Percentiles rank a stretch among this genome's conserved stretches.
Evolutionary conservation across 1,140 invertebrate species (phyloP).

Genomic region (Drosophila trapezifrons): DNA sequence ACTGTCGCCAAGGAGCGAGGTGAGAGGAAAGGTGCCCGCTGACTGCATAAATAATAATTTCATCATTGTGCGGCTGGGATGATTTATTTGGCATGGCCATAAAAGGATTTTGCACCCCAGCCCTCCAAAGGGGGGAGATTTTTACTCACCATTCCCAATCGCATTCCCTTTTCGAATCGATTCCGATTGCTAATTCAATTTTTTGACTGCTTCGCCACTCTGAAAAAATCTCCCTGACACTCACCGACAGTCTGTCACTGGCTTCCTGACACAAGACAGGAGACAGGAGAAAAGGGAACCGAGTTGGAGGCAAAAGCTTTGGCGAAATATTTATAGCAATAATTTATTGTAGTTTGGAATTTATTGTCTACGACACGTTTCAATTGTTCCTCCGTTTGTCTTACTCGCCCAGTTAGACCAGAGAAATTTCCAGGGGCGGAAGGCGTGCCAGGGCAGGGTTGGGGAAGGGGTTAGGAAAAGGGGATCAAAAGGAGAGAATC

Average conservation of each 20-base stretch:
- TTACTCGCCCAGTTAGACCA: conserved; percentile 59
- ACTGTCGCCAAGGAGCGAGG: conserved; percentile 6
- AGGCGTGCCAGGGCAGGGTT: background rate
- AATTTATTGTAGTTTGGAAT: conserved; percentile 83
- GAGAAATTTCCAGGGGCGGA: conserved; percentile 26
- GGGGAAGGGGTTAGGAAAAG: background rate
- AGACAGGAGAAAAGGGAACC: conserved; percentile 16
- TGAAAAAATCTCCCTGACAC: conserved; percentile 41
- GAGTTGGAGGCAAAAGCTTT: conserved; percentile 56
- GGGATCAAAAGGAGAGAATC: conserved; percentile 58
- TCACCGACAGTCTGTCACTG: conserved; percentile 61
- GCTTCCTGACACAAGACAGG: conserved; percentile 28
- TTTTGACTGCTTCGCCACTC: conserved; percentile 46
- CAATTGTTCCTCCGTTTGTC: conserved; percentile 68
- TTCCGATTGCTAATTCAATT: conserved; percentile 77
- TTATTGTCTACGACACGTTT: conserved; percentile 83
- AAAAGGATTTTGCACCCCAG: conserved; percentile 61
- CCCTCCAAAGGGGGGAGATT: conserved; percentile 10
- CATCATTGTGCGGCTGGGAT: conserved; percentile 78
- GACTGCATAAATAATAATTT: conserved; percentile 84
- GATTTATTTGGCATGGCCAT: conserved; percentile 78
- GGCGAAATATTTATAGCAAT: conserved; percentile 82
- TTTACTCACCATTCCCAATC: conserved; percentile 20
- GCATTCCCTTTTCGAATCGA: conserved; percentile 9
- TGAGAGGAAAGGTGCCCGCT: conserved; percentile 20